Evolutionary conservation across 2,113 vertebrate species (phyloP).

Genomic region (Felis catus): DNA sequence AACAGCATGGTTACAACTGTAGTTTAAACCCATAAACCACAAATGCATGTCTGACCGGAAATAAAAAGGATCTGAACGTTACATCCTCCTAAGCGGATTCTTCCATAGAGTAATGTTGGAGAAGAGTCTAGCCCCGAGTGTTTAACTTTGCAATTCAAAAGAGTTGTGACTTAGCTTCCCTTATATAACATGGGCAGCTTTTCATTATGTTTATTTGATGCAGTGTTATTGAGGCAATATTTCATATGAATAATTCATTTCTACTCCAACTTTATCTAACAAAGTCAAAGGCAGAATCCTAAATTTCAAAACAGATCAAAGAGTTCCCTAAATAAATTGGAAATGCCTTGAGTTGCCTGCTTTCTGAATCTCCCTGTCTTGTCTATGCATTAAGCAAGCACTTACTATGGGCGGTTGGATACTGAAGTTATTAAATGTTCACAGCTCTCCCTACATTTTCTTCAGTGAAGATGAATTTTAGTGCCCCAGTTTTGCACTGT

Average conservation of each 20-base stretch:
- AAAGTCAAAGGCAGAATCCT: constrained; percentile 85
- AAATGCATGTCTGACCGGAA: constrained; percentile 44
- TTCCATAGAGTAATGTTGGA: constrained; percentile 45
- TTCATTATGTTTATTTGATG: constrained; percentile 86
- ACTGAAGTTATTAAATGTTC: constrained; percentile 76
- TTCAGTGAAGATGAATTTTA: constrained; percentile 62
- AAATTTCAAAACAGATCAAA: constrained; percentile 84
- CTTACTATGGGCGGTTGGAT: constrained; percentile 73
- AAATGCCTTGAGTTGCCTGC: constrained; percentile 67
- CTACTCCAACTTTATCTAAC: constrained; percentile 84
- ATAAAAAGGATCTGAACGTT: constrained; percentile 48
- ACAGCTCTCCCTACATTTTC: constrained; percentile 60
- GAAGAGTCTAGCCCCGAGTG: constrained; percentile 63
- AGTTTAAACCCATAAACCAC: constrained; percentile 67
- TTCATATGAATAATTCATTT: constrained; percentile 87
- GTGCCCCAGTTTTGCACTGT: constrained; percentile 66
- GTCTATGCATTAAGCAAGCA: constrained; percentile 76
- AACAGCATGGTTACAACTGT: constrained; percentile 54
- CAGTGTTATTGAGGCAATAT: constrained; percentile 85
- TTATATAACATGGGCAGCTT: constrained; percentile 82
- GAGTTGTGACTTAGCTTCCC: constrained; percentile 77
- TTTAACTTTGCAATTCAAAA: constrained; percentile 75
- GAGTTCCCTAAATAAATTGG: constrained; percentile 77
- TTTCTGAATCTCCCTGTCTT: constrained; percentile 55
- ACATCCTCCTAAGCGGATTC: constrained; percentile 55